Evolutionary conservation across 2,888 invertebrate species (phyloP), one percentile per base, ranked within the genome.

Genomic region (Heliconius cydno): DNA sequence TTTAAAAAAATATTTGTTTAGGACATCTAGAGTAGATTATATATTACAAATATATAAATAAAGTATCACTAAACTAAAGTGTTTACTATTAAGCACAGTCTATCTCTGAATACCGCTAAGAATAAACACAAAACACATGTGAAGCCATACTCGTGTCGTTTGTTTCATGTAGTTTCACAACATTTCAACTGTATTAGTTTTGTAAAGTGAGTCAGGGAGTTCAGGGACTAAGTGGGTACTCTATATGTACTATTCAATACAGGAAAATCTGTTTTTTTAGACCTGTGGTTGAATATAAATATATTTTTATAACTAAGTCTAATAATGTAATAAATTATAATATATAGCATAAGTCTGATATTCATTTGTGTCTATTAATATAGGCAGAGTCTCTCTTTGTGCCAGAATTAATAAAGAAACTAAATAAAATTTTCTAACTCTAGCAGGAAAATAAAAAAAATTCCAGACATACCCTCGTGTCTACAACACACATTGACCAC

Each of bases 41-140:
- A 28, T 28, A 28, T 46, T 15, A 46, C 15, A 19, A 46, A 46
- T 46, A 46, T 46, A 3, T 46, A 46, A 46, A 6, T 46, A 46
- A 46, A 46, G 4, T 15, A 46, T 19, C 46, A 46, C 19, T 46
- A 46, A 46, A 15, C 15, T 46, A 15, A 19, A 5, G 38, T 38
- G 12, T 38, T 38, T 10, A 52, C 52, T 52, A 52, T 52, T 19
- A 52, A 19, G 7, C 52, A 52, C 52, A 22, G 19, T 52, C 22
- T 52, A 67, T 30, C 19, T 30, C 30, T 30, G 30, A 22, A 22
- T 34, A 9, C 25, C 34, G 22, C 57, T 72, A 22, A 60, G 60
- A 73, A 73, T 73, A 60, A 73, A 72, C 28, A 57, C 72, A 52
- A 52, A 72, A 73, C 73, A 73, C 60, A 38, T 15, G 34, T 38